phyloP scores from a whole-genome alignment of 2,888 invertebrate species.

The Zygothrica quintamaculata region DNA sequence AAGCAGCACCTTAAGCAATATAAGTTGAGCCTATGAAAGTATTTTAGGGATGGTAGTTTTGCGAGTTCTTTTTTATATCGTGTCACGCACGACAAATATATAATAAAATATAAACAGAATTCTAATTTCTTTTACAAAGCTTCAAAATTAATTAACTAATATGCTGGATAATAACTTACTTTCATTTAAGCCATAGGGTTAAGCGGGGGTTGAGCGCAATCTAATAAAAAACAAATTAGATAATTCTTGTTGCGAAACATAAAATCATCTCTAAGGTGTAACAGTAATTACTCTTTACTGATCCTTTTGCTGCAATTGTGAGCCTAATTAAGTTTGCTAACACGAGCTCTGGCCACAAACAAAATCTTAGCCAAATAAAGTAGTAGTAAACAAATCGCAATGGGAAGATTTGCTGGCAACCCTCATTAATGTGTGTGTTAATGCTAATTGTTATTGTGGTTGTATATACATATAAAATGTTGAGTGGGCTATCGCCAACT shows the following conservation, averaged over 20 bases:
- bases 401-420: slow-evolving; percentile 16
- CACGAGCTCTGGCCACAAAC: slow-evolving; percentile 13
- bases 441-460: slow-evolving; percentile 75
- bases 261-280: slow-evolving; percentile 3
- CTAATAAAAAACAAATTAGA: too few species aligned
- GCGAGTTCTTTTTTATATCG: not conserved
- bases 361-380: slow-evolving; percentile 48
- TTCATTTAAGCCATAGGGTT: too few species aligned
- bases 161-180: too few species aligned
- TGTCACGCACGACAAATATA: slow-evolving; percentile 2
- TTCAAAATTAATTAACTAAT: too few species aligned
- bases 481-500: not conserved
- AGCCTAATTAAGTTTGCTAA: slow-evolving; percentile 68
- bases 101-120: too few species aligned
- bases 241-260: too few species aligned
- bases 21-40: slow-evolving; percentile 54
- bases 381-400: slow-evolving; percentile 43
- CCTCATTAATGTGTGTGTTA: slow-evolving; percentile 48
- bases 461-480: slow-evolving; percentile 33
- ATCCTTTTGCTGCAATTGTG: slow-evolving; percentile 42
- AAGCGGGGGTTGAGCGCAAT: too few species aligned
- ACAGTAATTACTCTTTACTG: not conserved
- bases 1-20: slow-evolving; percentile 16
- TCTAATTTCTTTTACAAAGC: too few species aligned
- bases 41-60: slow-evolving; percentile 1